phyloP scores from a whole-genome alignment of 2,888 invertebrate species.

The Athetis lepigone region DNA sequence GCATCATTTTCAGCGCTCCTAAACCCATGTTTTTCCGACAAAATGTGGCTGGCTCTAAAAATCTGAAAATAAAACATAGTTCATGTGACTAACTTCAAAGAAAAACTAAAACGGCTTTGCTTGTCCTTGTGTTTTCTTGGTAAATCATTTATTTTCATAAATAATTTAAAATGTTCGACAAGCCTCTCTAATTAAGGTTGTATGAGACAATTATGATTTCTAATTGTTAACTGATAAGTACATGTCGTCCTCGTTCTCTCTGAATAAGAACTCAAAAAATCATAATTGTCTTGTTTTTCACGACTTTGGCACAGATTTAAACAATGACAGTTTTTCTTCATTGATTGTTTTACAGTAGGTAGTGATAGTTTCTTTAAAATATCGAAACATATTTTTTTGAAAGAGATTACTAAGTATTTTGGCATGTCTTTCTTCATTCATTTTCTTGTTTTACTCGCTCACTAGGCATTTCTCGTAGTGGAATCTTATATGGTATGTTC shows the following conservation, averaged over 20 bases:
- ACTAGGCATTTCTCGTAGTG: background rate
- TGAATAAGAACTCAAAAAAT: background rate
- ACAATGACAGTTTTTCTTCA: background rate
- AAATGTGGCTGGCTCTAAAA: too few species aligned
- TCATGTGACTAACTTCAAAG: too few species aligned
- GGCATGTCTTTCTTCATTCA: constrained; percentile 16
- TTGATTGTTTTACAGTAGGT: constrained; percentile 5
- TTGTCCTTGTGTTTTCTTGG: constrained; percentile 1
- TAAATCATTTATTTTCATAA: constrained; percentile 16
- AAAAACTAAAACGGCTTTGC: too few species aligned
- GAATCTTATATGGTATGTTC: constrained; percentile 13
- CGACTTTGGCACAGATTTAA: constrained; percentile 17
- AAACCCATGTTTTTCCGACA: too few species aligned
- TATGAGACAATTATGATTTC: constrained; percentile 7
- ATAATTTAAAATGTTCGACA: constrained; percentile 33
- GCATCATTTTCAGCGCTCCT: too few species aligned
- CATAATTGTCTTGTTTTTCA: constrained; percentile 4
- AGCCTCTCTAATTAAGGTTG: constrained; percentile 31
- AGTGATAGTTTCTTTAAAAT: too few species aligned
- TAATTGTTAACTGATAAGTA: background rate
- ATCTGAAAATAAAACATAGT: too few species aligned
- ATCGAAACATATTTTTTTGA: constrained; percentile 4
- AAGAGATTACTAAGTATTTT: constrained; percentile 8
- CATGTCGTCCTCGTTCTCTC: background rate
- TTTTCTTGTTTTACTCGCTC: background rate